A percentile compares a stretch with the other conserved stretches of the same genome.
Evolutionary conservation across 2,113 vertebrate species (phyloP).

Genomic region (Chlorodrepanis virens): DNA sequence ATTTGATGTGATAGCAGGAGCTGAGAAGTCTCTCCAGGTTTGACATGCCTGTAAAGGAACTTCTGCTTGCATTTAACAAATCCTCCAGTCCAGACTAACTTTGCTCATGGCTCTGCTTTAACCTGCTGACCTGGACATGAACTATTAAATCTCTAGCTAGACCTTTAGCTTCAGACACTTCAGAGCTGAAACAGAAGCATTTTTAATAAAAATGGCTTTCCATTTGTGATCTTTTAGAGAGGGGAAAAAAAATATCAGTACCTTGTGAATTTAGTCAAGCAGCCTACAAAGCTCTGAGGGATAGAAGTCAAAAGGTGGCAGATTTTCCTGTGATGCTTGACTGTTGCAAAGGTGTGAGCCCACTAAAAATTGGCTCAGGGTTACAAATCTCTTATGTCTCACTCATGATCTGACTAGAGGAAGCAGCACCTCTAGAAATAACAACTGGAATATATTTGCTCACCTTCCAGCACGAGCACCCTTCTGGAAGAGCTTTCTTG

Average conservation of each 20-base stretch:
- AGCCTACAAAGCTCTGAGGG: background rate
- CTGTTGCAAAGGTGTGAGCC: background rate
- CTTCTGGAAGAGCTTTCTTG: background rate
- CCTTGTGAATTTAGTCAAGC: background rate
- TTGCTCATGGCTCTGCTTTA: background rate
- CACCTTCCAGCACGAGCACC: background rate
- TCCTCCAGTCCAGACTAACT: background rate
- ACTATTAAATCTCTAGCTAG: background rate
- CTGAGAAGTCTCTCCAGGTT: background rate
- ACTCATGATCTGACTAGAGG: background rate
- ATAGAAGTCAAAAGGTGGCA: constrained; percentile 20
- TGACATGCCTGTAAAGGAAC: background rate
- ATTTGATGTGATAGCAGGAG: background rate
- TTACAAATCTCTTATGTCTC: background rate
- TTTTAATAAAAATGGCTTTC: constrained; percentile 1
- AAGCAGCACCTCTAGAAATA: background rate
- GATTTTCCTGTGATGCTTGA: background rate
- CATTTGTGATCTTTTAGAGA: background rate
- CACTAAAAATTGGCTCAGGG: background rate
- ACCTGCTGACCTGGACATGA: background rate
- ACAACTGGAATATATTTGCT: background rate
- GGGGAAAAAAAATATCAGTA: background rate
- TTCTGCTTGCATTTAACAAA: background rate
- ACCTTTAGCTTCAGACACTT: background rate
- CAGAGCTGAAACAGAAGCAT: background rate